phyloP scores from a whole-genome alignment of 2,888 invertebrate species.

The Chorisops tibialis region DNA sequence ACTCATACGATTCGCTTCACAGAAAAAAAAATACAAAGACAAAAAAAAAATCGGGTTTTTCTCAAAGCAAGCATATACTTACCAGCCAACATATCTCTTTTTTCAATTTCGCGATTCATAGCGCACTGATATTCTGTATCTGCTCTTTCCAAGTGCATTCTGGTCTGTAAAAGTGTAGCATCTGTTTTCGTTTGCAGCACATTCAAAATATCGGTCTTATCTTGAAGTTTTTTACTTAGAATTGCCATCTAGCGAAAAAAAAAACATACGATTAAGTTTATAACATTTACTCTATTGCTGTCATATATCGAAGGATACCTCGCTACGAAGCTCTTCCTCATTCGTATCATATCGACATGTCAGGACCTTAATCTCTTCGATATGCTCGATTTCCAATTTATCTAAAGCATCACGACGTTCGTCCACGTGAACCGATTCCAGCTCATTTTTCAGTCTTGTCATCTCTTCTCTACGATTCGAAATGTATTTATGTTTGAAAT shows the following conservation, averaged over 20 bases:
- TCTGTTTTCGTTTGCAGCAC: slow-evolving; percentile 65
- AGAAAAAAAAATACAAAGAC: too few species aligned
- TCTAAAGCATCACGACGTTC: slow-evolving; percentile 60
- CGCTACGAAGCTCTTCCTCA: slow-evolving; percentile 57
- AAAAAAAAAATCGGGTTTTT: too few species aligned
- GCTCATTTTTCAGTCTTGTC: slow-evolving; percentile 59
- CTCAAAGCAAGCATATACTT: slow-evolving; percentile 13
- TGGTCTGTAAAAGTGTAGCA: slow-evolving; percentile 59
- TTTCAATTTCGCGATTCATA: slow-evolving; percentile 49
- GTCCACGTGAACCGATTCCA: slow-evolving; percentile 60
- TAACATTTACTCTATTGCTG: not conserved
- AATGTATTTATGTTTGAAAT: not conserved
- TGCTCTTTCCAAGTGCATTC: slow-evolving; percentile 51
- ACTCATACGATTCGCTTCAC: too few species aligned
- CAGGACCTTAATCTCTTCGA: slow-evolving; percentile 56
- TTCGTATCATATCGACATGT: slow-evolving; percentile 58
- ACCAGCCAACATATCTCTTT: slow-evolving; percentile 46
- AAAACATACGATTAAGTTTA: slow-evolving; percentile 1
- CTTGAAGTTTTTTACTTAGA: slow-evolving; percentile 62
- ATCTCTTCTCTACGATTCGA: slow-evolving; percentile 55
- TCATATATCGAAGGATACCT: slow-evolving; percentile 47
- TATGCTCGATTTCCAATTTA: slow-evolving; percentile 56
- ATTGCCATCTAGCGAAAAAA: slow-evolving; percentile 61
- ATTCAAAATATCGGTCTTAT: slow-evolving; percentile 63
- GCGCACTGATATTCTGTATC: slow-evolving; percentile 51